Percentiles rank a stretch among this genome's conserved stretches.
These are phyloP conservation scores for Chelon auratus DNA, from an alignment of 2,797 vertebrate species.

Conservation along the genomic window DNA sequence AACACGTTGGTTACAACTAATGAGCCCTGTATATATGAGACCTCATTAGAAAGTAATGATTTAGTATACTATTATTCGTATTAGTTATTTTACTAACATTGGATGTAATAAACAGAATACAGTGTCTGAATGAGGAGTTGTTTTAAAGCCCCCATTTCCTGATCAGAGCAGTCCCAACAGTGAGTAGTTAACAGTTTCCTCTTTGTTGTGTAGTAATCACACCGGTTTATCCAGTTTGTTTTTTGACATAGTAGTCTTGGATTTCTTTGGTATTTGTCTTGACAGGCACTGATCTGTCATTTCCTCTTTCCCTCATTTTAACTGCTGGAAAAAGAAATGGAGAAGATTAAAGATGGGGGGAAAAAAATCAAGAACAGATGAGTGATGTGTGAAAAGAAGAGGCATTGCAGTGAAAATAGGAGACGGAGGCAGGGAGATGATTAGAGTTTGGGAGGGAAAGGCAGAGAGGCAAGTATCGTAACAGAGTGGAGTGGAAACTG, in stretches of 20 bases:
- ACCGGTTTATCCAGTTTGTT: neutral
- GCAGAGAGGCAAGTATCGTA: slow-evolving; percentile 14
- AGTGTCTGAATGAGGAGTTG: no score
- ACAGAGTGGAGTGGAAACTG: slow-evolving; percentile 17
- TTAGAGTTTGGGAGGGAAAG: slow-evolving; percentile 15
- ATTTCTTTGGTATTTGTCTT: neutral
- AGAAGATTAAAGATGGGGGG: slow-evolving; percentile 23
- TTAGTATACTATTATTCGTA: no score
- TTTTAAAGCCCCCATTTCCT: no score
- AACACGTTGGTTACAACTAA: neutral
- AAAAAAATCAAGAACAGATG: slow-evolving; percentile 5
- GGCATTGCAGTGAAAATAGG: slow-evolving; percentile 5
- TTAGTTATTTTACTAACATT: no score
- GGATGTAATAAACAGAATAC: no score
- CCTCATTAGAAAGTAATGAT: neutral
- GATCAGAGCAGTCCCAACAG: no score
- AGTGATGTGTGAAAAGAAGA: neutral
- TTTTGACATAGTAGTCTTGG: neutral
- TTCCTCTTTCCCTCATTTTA: neutral
- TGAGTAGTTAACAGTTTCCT: no score
- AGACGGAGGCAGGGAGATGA: slow-evolving; percentile 26
- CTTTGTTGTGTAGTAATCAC: no score
- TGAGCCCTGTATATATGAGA: neutral
- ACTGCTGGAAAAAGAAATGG: neutral
- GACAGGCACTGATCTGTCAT: neutral